phyloP scores from a whole-genome alignment of 2,797 vertebrate species.

The Danio choprae region DNA sequence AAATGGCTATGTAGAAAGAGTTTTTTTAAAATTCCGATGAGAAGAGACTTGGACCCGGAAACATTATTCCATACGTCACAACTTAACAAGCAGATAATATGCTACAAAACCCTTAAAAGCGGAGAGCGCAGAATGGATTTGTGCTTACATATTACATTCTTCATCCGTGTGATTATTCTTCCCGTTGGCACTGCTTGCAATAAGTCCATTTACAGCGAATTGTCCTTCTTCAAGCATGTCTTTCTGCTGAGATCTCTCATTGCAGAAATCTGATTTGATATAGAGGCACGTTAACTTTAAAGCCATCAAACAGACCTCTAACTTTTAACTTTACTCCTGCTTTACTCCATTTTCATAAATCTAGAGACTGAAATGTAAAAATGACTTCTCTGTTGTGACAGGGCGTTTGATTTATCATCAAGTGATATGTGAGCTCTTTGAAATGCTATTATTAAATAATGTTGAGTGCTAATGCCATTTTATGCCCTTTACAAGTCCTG shows the following conservation, averaged over 20 bases:
- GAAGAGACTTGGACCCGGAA: too few species aligned
- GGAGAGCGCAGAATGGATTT: neutral
- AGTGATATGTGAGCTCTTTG: neutral
- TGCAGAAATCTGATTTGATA: neutral
- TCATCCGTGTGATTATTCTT: conserved; percentile 19
- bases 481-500: conserved; percentile 2
- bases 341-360: conserved; percentile 20
- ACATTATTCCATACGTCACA: too few species aligned
- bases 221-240: conserved; percentile 1
- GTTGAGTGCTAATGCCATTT: neutral
- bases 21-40: too few species aligned
- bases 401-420: neutral
- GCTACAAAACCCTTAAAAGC: neutral
- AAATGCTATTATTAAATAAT: conserved; percentile 13
- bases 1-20: too few species aligned
- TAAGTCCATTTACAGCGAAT: conserved; percentile 16
- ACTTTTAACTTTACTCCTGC: neutral
- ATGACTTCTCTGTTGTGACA: neutral
- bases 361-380: neutral
- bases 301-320: conserved; percentile 14
- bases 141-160: conserved; percentile 1
- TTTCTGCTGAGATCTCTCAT: conserved; percentile 7
- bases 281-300: neutral
- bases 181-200: conserved; percentile 5
- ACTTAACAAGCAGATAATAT: neutral